Conservation (phyloP, 2,888 invertebrate species). For the Drosophila setosimentum region DNA sequence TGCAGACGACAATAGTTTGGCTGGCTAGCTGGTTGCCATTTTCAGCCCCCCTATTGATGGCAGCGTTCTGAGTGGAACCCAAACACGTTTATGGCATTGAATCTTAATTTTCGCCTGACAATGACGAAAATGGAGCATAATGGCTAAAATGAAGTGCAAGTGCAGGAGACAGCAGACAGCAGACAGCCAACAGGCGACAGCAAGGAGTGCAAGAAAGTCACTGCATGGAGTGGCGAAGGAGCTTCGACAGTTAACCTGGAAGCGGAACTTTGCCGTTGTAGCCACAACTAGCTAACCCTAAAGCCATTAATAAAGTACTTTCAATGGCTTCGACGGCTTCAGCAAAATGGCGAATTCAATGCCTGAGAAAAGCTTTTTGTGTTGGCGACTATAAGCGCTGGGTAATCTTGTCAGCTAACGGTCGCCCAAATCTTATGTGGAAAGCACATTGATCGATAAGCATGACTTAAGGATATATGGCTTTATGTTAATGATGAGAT, state of each 20-base stretch:
- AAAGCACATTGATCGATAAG: conserved; percentile 18
- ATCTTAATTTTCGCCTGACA: conserved; percentile 78
- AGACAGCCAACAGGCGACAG: conserved; percentile 1
- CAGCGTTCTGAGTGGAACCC: background rate
- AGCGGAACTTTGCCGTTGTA: conserved; percentile 26
- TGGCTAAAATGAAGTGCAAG: conserved; percentile 80
- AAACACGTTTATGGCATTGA: conserved; percentile 64
- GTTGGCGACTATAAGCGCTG: conserved; percentile 28
- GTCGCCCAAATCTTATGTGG: conserved; percentile 29
- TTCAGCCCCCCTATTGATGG: conserved; percentile 16
- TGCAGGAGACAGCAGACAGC: conserved; percentile 63
- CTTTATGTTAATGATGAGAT: background rate
- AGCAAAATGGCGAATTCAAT: conserved; percentile 34
- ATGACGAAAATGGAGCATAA: conserved; percentile 77
- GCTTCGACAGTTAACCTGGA: background rate
- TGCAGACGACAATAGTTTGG: conserved; percentile 50
- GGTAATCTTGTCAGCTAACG: conserved; percentile 40
- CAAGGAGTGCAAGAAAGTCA: conserved; percentile 1
- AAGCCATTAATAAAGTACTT: conserved; percentile 72
- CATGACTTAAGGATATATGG: background rate
- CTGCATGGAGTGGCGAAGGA: background rate
- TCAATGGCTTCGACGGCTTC: conserved; percentile 57
- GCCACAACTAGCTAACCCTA: conserved; percentile 3
- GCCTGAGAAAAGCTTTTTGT: conserved; percentile 29
- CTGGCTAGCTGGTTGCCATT: conserved; percentile 5